Conservation (phyloP, 2,888 invertebrate genomes). For the Atrina japonica region DNA sequence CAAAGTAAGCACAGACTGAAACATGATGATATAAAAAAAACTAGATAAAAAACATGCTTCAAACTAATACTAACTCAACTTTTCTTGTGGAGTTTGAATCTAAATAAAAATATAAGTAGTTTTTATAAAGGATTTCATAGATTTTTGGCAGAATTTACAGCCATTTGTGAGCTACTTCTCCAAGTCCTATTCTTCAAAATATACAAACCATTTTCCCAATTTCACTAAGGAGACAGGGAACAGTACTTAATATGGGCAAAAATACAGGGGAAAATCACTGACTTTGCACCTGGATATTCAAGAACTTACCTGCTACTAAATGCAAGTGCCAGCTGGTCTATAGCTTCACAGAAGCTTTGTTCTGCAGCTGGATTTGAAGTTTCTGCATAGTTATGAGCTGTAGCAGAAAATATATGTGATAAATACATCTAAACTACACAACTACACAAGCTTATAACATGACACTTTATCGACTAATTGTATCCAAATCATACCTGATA, state of each 20-base stretch:
- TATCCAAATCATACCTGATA: neutral
- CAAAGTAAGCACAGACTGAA: too few species aligned
- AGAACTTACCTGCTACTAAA: conserved; percentile 82
- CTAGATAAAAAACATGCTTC: neutral
- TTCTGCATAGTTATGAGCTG: conserved; percentile 81
- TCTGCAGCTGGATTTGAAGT: conserved; percentile 78
- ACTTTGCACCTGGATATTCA: too few species aligned
- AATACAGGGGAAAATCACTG: too few species aligned
- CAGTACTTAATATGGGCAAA: too few species aligned
- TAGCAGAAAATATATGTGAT: conserved; percentile 41
- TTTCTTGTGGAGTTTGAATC: too few species aligned
- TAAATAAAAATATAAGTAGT: too few species aligned
- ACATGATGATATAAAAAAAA: too few species aligned
- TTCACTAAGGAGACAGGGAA: too few species aligned
- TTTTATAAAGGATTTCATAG: too few species aligned
- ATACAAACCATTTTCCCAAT: too few species aligned
- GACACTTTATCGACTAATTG: neutral
- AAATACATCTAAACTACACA: neutral
- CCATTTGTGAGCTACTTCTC: neutral
- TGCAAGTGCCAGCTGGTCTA: conserved; percentile 82
- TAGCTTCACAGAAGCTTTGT: conserved; percentile 80
- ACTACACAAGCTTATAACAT: neutral
- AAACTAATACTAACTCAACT: neutral
- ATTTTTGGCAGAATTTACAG: too few species aligned
- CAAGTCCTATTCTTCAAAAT: too few species aligned